Conservation (phyloP, 2,888 invertebrate species). For the Subacronicta megacephala region DNA sequence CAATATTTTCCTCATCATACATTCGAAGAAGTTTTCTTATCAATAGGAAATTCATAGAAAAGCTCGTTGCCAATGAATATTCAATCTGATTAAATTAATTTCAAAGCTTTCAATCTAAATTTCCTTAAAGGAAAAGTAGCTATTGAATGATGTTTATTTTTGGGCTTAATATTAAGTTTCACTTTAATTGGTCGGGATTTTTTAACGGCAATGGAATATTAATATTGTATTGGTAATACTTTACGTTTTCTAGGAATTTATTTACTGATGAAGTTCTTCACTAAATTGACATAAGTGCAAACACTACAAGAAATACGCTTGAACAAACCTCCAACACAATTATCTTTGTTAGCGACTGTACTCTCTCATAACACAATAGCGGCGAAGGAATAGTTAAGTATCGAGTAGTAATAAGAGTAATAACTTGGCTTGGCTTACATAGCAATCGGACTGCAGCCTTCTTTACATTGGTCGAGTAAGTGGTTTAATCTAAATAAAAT, state of each 20-base stretch:
- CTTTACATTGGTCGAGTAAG: conserved; percentile 28
- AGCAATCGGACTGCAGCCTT: conserved; percentile 47
- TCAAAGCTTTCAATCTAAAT: not conserved
- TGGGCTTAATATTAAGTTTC: not conserved
- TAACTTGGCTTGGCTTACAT: conserved; percentile 51
- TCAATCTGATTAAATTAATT: not conserved
- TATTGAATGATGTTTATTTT: not conserved
- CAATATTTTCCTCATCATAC: conserved; percentile 19
- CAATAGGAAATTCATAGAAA: conserved; percentile 16
- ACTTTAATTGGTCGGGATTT: too few species aligned
- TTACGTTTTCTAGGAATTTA: not conserved
- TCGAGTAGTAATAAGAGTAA: conserved; percentile 55
- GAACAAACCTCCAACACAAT: conserved; percentile 41
- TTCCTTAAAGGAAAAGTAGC: too few species aligned
- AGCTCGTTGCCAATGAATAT: conserved; percentile 2
- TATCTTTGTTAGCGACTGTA: conserved; percentile 43
- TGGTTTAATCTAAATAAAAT: too few species aligned
- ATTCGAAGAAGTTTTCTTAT: conserved; percentile 10
- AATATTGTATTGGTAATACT: too few species aligned
- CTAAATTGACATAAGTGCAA: conserved; percentile 12
- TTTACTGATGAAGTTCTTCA: conserved; percentile 5
- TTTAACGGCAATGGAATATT: too few species aligned
- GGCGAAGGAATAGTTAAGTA: conserved; percentile 56
- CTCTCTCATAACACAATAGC: conserved; percentile 51
- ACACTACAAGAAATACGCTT: conserved; percentile 24